Conservation (phyloP, 2,888 invertebrate species). For the Epinotia nisella region DNA sequence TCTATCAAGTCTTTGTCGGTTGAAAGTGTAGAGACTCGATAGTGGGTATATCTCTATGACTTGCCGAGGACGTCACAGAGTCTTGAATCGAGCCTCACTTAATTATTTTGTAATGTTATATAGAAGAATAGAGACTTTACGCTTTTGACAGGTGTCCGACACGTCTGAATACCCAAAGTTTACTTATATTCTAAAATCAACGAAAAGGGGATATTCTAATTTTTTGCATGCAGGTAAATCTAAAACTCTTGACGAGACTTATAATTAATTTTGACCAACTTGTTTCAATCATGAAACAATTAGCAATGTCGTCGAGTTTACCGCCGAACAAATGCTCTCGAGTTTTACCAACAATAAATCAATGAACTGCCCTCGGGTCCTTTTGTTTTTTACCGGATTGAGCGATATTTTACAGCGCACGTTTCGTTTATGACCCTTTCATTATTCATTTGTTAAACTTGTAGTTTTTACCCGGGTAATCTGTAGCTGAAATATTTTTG, state of each 20-base stretch:
- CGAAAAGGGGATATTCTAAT: neutral
- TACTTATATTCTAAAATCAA: too few species aligned
- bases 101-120: too few species aligned
- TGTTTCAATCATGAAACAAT: slow-evolving; percentile 50
- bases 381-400: slow-evolving; percentile 64
- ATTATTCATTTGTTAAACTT: slow-evolving; percentile 70
- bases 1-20: neutral
- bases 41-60: neutral
- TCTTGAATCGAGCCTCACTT: too few species aligned
- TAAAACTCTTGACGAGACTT: neutral
- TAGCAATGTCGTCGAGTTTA: slow-evolving; percentile 57
- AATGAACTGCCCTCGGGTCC: slow-evolving; percentile 61
- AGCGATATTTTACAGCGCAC: slow-evolving; percentile 72
- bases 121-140: too few species aligned
- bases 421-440: slow-evolving; percentile 77
- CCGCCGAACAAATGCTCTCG: slow-evolving; percentile 63
- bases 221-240: neutral
- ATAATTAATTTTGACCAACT: neutral
- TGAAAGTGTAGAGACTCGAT: too few species aligned
- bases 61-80: neutral
- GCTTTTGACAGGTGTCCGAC: too few species aligned
- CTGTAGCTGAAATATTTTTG: slow-evolving; percentile 3
- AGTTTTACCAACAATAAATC: slow-evolving; percentile 60
- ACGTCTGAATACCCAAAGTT: too few species aligned
- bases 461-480: slow-evolving; percentile 36